A percentile compares a stretch with the other conserved stretches of the same genome.
phyloP scores from a whole-genome alignment of 1,140 invertebrate species.

The Lordiphosa collinella region DNA sequence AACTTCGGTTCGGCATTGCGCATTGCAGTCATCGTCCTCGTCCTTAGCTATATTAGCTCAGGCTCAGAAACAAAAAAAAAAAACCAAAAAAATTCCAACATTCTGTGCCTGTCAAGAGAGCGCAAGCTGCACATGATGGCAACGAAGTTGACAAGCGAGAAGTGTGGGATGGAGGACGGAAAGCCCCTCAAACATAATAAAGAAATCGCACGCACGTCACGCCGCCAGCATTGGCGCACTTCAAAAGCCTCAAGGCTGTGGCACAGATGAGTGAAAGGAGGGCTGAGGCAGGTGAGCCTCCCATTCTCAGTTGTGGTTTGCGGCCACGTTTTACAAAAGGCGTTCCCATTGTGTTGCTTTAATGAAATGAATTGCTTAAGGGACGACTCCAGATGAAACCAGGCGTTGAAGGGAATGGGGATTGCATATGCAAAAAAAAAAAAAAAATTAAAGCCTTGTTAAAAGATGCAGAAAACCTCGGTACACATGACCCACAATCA shows the following conservation, averaged over 20 bases:
- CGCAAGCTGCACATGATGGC: conserved; percentile 52
- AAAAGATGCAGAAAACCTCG: conserved; percentile 42
- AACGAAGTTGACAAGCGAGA: conserved; percentile 20
- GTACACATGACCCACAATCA: conserved; percentile 67
- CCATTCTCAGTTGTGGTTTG: conserved; percentile 56
- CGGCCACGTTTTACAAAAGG: conserved; percentile 61
- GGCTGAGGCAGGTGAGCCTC: conserved; percentile 5
- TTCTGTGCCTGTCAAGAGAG: conserved; percentile 31
- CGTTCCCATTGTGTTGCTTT: conserved; percentile 65
- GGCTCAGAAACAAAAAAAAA: conserved; percentile 16
- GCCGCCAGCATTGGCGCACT: conserved; percentile 64
- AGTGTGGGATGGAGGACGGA: conserved; percentile 30
- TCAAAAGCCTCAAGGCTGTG: conserved; percentile 50
- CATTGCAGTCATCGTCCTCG: conserved; percentile 57
- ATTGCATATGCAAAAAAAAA: conserved; percentile 24
- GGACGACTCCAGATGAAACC: conserved; percentile 19
- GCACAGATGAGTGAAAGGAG: conserved; percentile 26
- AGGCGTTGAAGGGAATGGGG: conserved; percentile 14
- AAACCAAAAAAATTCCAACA: conserved; percentile 14
- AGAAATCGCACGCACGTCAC: conserved; percentile 72
- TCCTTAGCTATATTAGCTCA: conserved; percentile 59
- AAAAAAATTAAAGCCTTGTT: conserved; percentile 46
- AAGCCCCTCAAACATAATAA: conserved; percentile 55
- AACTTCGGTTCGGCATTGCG: conserved; percentile 61
- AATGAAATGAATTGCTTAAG: conserved; percentile 72